Base-by-base conservation (phyloP, 2,797 vertebrate genomes). In the Danio albolineatus region DNA sequence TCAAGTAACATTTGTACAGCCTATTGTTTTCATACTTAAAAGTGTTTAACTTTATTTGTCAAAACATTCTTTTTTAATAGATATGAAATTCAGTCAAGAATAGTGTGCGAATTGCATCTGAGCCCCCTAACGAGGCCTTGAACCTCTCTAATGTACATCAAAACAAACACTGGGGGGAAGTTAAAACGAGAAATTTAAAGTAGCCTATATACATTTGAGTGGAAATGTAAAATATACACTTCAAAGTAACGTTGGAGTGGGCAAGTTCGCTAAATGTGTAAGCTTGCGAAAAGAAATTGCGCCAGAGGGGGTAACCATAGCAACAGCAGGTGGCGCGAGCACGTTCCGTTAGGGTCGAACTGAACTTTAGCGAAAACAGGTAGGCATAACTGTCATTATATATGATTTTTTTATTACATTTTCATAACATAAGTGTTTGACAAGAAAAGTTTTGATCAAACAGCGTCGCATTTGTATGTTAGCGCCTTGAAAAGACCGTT, bases 281-380 rank as follows among this genome's bases (percentile, higher is more conserved):
- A 5, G 41, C 46, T 41, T 38, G 38, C n/a, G 69, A 41, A 56
- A 51, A 67, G 8, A 48, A 46, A 43, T 17, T 16, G 38, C 51
- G 36, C 39, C 7, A 5, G n/a, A 44, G 69, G 53, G 41, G 39
- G 70, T 72, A 72, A 57, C 70, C 70, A 72, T 72, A 57, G 70
- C 53, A 72, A 56, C 70, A 57, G 53, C 53, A 44, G 53, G 38
- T 51, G 3, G 53, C 53, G 13, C 51, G 12, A 16, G 39, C 39
- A 12, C 39, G 43, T 72, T 72, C 66, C 13, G 4, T 41, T 28
- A 8, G 4, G 5, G 54, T 21, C 39, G 0, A 39, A n/a, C n/a
- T 0, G 70, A 72, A 57, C 39, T 43, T 72, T 5, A 54, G 38
- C 13, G 44, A 57, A 72, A 51, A 43, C 61, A 72, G 54, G 70